Evolutionary conservation across 2,113 vertebrate genomes (phyloP), one percentile per base, ranked within the genome.

Genomic region (Apodemus speciosus): DNA sequence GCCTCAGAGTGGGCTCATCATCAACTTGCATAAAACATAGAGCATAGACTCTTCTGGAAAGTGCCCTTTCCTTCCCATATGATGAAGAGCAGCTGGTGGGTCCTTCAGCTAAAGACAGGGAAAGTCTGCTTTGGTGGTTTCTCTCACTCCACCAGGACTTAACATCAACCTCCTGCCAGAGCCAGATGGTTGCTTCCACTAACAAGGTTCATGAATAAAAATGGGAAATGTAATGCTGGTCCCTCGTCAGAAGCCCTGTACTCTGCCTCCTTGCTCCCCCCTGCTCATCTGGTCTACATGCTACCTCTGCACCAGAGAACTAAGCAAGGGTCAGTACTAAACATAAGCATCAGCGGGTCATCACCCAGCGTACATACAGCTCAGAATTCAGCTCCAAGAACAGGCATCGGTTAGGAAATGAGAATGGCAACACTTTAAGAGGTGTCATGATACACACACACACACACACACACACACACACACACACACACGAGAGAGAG

Each of bases 21-120:
- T 58, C 35, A 35, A 72, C 72, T 64, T 95, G 60, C 56, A 20
- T 85, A 85, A 81, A 84, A 83, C 51, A 93, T 25, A 64, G 53
- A 38, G 7, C 32, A 93, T 5, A 88, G 80, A 93, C 68, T 83
- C 72, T 93, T 62, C 62, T 94, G 30, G 62, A 81, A 83, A 88
- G 32, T 85, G 76, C 69, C 93, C 92, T 72, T 77, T 72, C 62
- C 16, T 88, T 58, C 60, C 92, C 77, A 56, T 46, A 69, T 72
- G 89, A 90, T 0, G 2, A 77, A 84, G 13, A 94, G n/a, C 92
- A 85, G 66, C 95, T 94, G 90, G 88, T 32, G 49, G 80, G 20
- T 81, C 80, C 90, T 97, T 85, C 64, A 95, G 80, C 40, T 81
- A 76, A 94, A 68, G 66, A 81, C 49, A 25, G 80, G 94, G 72